Percentiles rank a stretch among this genome's conserved stretches.
Evolutionary conservation across 1,140 invertebrate species (phyloP).

Genomic region (Saccostrea echinata): DNA sequence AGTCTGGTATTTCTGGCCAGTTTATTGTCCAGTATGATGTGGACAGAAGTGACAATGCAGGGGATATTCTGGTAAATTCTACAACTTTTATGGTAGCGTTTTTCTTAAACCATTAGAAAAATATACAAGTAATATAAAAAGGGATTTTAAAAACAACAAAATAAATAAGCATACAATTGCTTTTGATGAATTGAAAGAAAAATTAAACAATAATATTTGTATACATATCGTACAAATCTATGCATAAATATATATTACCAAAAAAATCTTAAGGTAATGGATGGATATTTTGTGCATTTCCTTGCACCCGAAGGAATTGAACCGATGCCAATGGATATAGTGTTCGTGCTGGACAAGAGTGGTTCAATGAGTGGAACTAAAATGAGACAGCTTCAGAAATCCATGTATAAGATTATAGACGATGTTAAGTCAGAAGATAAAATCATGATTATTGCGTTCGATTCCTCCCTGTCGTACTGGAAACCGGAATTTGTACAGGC

Average conservation of each 20-base stretch:
- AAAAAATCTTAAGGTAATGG: conserved; percentile 81
- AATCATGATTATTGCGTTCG: conserved; percentile 85
- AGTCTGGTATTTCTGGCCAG: conserved; percentile 56
- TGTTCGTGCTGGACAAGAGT: conserved; percentile 87
- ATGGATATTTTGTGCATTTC: conserved; percentile 89
- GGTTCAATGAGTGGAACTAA: conserved; percentile 86
- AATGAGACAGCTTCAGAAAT: conserved; percentile 84
- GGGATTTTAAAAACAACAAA: no score
- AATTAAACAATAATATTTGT: no score
- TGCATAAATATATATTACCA: no score
- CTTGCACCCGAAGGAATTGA: conserved; percentile 83
- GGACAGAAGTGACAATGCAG: conserved; percentile 54
- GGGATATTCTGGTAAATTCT: conserved; percentile 73
- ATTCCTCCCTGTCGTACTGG: conserved; percentile 74
- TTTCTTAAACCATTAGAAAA: no score
- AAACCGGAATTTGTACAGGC: conserved; percentile 51
- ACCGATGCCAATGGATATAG: conserved; percentile 85
- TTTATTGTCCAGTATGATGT: conserved; percentile 69
- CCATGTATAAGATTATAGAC: conserved; percentile 85
- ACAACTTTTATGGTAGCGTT: no score
- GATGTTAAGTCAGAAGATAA: conserved; percentile 84
- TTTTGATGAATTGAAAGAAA: no score
- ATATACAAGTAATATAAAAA: no score
- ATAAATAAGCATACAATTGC: no score
- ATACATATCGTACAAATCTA: no score